Evolutionary conservation across 2,888 invertebrate genomes (phyloP), one percentile per base, ranked within the genome.

Genomic region (Epirrhoe tristata): DNA sequence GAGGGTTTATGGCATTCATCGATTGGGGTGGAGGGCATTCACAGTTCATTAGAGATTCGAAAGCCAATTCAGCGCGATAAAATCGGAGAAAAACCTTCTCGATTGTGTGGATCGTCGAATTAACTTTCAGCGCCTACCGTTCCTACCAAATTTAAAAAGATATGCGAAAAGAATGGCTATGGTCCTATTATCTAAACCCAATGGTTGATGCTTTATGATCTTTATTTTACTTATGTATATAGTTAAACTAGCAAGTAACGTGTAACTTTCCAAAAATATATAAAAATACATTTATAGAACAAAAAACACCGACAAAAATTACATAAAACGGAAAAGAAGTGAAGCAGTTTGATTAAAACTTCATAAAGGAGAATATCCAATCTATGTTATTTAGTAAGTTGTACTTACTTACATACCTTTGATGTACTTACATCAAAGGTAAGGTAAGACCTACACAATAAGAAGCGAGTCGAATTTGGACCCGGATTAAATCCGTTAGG

Each of bases 11-110:
- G 73, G 71, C 54, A 67, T 74, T 69, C 80, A 80, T 82, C 80
- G 80, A 78, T 74, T 72, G 74, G 76, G 75, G 74, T 72, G 78
- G 73, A 70, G 74, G 73, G 77, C 69, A 77, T 77, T 83, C 79
- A 81, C 85, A 81, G 81, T 78, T 87, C 83, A 85, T 85, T 86
- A 83, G 80, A 79, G 77, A 84, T 85, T 82, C 80, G 75, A 77
- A 76, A 77, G 77, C 77, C 77, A 75, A 71, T 77, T 70, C 66
- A 74, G 65, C 73, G 69, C 75, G 79, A 82, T 81, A 80, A 81
- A 78, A 78, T 81, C 76, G 76, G 78, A 77, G 82, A 80, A 79
- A 77, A 81, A 79, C 79, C 75, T 69, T 69, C 6, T 55, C 32
- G 66, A 67, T 69, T 70, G 64, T 71, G 61, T 66, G 58, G 73